Base-by-base conservation (phyloP, 2,797 vertebrate species). In the Myotis findleyi region DNA sequence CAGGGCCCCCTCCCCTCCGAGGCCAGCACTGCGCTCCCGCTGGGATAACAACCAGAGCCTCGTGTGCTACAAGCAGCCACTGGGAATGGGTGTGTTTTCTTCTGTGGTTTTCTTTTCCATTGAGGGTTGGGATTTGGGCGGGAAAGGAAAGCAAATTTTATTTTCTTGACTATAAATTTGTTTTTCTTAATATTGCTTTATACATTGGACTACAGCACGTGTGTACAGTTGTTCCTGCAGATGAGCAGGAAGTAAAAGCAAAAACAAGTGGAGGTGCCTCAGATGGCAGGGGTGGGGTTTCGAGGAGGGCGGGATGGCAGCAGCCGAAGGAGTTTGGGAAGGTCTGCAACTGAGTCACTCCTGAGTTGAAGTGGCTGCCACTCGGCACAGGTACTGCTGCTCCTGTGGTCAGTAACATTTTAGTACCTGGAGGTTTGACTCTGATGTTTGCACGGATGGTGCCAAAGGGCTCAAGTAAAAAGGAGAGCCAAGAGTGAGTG, bases 391-490 rank as follows among this genome's bases (percentile, higher is more conserved):
- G 97, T 97, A 97, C 98, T 98, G 98, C 98, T 98, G 98, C 98
- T 97, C 96, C 92, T 94, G 97, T 97, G 97, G 98, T 97, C 98
- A 98, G 98, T 98, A 98, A 96, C 94, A 96, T 96, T 91, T 97
- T 94, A 97, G 97, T 98, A 98, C 98, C 98, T 98, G 98, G 33
- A 97, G 95, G 97, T 98, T 97, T 98, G 96, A 98, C 97, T 98
- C 97, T 97, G 90, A 97, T 44, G 93, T 95, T 97, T 93, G 86
- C 96, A 97, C 86, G 97, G 76, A 92, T 95, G 41, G 97, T 98
- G 98, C 98, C 98, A 98, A 98, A 33, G 95, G 93, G 94, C 97
- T 98, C 96, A 84, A 93, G 62, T 82, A 73, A 38, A 64, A 77
- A 91, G 36, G 77, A 91, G 88, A 95, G 76, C 92, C 44, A 1